Evolutionary conservation across 2,797 vertebrate genomes (phyloP), one percentile per base, ranked within the genome.

Genomic region (Coilia nasus): DNA sequence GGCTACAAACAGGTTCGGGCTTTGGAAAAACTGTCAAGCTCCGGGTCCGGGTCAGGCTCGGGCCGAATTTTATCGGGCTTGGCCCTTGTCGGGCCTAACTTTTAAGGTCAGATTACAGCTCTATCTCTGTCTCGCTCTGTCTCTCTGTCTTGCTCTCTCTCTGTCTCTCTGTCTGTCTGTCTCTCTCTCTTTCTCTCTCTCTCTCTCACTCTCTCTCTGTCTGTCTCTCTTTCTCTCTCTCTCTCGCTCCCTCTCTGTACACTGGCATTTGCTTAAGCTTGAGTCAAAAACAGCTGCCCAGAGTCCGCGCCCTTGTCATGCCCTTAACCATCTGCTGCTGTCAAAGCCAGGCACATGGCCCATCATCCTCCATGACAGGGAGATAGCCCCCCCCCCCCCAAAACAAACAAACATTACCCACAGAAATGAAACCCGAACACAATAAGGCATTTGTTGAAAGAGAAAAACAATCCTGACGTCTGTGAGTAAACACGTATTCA

Each of bases 141-240:
- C n/a, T n/a, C n/a, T n/a, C n/a, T n/a, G n/a, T n/a, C n/a, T n/a
- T 67, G 62, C 62, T 67, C 62, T 67, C 25, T 67, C 25, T 62
- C 25, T 5, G n/a, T 23, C 60, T 9, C 12, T 6, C 60, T 3
- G 1, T 57, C 56, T 57, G 9, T 57, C 56, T 57, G 9, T 57
- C 56, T 59, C 57, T 59, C 57, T 21, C 57, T 21, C 17, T 59
- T 17, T 54, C 50, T 54, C 50, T 54, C 50, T 54, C 7, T 54
- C 50, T 3, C 71, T 78, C 71, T 78, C 35, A 35, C 35, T 35
- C 64, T 3, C n/a, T 12, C 62, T 11, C 15, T 10, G 23, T 5
- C 2, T 57, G 9, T 57, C 56, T 57, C 56, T 57, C 56, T 57
- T 12, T 57, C 56, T 57, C 56, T 6, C 56, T 4, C 4, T 57